Conservation (phyloP, 2,797 vertebrate species). For the Limnodromus scolopaceus region DNA sequence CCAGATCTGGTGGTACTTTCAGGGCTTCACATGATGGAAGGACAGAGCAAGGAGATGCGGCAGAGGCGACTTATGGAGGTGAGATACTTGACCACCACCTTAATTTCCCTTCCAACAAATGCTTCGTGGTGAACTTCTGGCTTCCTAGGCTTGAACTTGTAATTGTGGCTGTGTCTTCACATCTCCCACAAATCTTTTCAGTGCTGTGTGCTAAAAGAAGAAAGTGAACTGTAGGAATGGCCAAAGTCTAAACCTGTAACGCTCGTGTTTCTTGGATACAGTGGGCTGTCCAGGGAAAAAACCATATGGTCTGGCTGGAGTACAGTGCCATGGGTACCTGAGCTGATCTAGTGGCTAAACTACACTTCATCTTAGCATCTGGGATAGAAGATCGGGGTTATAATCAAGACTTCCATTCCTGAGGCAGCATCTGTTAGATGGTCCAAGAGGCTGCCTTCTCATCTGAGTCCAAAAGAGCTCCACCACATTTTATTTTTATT, state of each 20-base stretch:
- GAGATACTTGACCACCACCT: neutral
- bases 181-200: neutral
- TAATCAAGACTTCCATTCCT: neutral
- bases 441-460: neutral
- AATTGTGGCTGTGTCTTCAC: neutral
- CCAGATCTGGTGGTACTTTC: slow-evolving; percentile 95
- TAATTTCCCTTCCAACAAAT: neutral
- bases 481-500: neutral
- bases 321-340: neutral
- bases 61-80: slow-evolving; percentile 90
- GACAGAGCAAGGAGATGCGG: slow-evolving; percentile 87
- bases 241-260: neutral
- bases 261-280: neutral
- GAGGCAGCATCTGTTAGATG: neutral
- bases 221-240: neutral
- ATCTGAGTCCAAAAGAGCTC: neutral
- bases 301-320: neutral
- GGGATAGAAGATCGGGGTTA: neutral
- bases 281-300: neutral
- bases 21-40: slow-evolving; percentile 99
- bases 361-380: too few relatives aligned
- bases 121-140: neutral
- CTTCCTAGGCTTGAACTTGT: neutral
- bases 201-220: neutral
- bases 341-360: neutral